These are phyloP conservation scores for Solen grandis DNA, from an alignment of 1,140 invertebrate genomes.

Conservation along the genomic window DNA sequence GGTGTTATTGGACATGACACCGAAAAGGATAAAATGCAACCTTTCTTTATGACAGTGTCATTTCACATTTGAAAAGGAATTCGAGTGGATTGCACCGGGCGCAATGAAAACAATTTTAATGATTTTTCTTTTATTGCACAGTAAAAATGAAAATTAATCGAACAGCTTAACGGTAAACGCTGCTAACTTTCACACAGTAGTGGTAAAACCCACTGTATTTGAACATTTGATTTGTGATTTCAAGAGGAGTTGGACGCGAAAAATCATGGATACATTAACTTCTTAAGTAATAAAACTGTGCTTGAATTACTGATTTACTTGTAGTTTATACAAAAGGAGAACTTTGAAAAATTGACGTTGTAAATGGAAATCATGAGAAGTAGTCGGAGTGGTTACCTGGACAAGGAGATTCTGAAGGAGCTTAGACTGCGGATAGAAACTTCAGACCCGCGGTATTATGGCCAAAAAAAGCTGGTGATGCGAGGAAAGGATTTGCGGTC, in stretches of 20 bases:
- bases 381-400: constrained; percentile 15
- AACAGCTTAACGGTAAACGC: no score
- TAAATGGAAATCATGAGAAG: background rate
- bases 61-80: background rate
- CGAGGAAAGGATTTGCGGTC: constrained; percentile 73
- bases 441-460: constrained; percentile 74
- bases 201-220: background rate
- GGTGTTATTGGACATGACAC: background rate
- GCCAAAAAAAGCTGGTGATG: constrained; percentile 78
- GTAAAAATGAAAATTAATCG: no score
- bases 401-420: constrained; percentile 53
- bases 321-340: background rate
- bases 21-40: background rate
- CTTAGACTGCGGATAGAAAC: constrained; percentile 74
- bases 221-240: background rate
- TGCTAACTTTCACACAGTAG: no score
- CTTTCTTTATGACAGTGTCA: background rate
- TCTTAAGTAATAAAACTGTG: background rate
- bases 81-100: no score
- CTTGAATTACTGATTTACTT: background rate
- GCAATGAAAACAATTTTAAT: no score
- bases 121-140: no score
- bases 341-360: background rate
- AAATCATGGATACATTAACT: background rate
- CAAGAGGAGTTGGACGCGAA: background rate